Evolutionary conservation across 2,888 invertebrate genomes (phyloP), one percentile per base, ranked within the genome.

Genomic region (Cetonia aurata): DNA sequence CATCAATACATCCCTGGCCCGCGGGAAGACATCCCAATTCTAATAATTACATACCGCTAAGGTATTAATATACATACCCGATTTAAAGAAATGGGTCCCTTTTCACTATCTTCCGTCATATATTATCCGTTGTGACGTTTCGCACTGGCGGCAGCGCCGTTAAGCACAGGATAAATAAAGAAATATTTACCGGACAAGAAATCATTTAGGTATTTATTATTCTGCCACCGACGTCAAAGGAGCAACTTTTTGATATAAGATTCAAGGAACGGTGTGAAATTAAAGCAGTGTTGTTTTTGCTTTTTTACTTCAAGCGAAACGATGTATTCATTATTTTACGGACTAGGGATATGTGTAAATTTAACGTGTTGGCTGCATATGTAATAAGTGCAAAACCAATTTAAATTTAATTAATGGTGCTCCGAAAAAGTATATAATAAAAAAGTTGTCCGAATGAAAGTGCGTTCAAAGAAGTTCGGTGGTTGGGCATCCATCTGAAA

Each of bases 131-230:
- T 42, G 33, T 44, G 19, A 57, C 17, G 12, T 17, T 57, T 41
- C 13, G 41, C 57, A 41, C 42, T 44, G 57, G 41, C 42, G 12
- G 42, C 19, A 42, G 42, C 42, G 57, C 42, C 17, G 42, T 17
- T 57, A 42, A 57, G 42, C 42, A 15, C 12, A 17, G 42, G 12
- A 55, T 6, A 55, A 55, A 42, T n/a, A 57, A 57, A 42, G 57
- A 57, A 57, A 57, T 57, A 57, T 42, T 42, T 57, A 42, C 57
- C 25, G n/a, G 17, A 42, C 57, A 57, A 57, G 57, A 57, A 57
- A 57, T 42, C 44, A 42, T 44, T 57, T 17, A 57, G 42, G 42
- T 42, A 57, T 57, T 57, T 42, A 57, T 57, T 57, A 57, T 57
- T 57, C 57, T 57, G 57, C 57, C 42, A 57, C 57, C 12, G 42